Conservation (phyloP, 1,140 invertebrate species). For the Trinorchestia longiramus region DNA sequence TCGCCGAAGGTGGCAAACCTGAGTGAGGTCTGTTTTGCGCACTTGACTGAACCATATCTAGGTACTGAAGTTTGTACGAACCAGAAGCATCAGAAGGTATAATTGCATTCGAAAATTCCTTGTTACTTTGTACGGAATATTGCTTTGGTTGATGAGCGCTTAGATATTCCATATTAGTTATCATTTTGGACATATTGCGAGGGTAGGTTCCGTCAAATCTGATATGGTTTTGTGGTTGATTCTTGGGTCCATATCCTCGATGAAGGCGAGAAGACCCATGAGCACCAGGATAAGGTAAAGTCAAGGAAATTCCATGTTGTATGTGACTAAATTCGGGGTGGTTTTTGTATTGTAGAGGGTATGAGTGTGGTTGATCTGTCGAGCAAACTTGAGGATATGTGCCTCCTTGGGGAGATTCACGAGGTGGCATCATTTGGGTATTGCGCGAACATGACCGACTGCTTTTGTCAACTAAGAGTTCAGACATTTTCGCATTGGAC, state of each 20-base stretch:
- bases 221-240: neutral
- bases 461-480: neutral
- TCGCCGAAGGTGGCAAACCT: neutral
- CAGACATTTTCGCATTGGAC: conserved; percentile 18
- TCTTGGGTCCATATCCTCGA: neutral
- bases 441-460: neutral
- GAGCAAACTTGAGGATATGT: conserved; percentile 13
- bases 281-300: conserved; percentile 19
- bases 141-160: neutral
- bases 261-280: neutral
- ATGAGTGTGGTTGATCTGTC: neutral
- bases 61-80: conserved; percentile 26
- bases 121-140: conserved; percentile 4
- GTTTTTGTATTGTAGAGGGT: neutral
- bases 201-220: conserved; percentile 5
- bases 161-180: neutral
- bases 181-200: neutral
- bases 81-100: neutral
- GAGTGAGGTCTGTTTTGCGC: neutral
- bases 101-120: neutral
- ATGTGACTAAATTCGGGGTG: neutral
- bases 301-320: neutral
- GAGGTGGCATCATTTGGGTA: neutral
- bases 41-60: conserved; percentile 11
- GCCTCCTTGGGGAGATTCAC: conserved; percentile 12